Evolutionary conservation across 2,113 vertebrate genomes (phyloP), one percentile per base, ranked within the genome.

Genomic region (Sphaerodactylus townsendi): DNA sequence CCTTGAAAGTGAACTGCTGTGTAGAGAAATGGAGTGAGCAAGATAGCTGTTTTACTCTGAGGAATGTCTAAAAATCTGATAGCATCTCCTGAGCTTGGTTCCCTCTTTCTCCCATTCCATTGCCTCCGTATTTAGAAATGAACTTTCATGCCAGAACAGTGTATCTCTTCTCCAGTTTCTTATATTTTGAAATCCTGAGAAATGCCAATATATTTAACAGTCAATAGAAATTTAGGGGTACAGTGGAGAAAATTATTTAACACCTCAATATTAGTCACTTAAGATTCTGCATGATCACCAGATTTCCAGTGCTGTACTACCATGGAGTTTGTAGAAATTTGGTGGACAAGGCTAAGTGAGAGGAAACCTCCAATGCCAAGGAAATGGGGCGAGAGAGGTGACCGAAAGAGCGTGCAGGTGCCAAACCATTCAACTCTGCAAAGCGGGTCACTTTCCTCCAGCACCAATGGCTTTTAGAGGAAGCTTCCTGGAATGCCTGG

Each of bases 1-100:
- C 46, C 23, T 28, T 10, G 10, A 33, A 21, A 19, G 37, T 68
- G 62, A 80, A 28, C 59, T 62, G 44, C 62, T 44, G 59, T 81
- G 39, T 75, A 73, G 39, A 73, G 69, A 59, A 79, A 50, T n/a
- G 33, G 66, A 79, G 41, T 79, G 56, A 73, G 77, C 65, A 79
- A 73, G 65, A 62, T 25, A 50, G 14, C n/a, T n/a, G n/a, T n/a
- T n/a, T n/a, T n/a, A n/a, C n/a, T 15, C 48, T 50, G n/a, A n/a
- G n/a, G n/a, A n/a, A n/a, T 50, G 10, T 50, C 65, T 33, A 7
- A 11, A 13, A 33, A 13, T 9, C 68, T 69, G 19, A 3, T 69
- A 14, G 35, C 68, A 33, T 37, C 15, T 72, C 69, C 37, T 71
- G 37, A 44, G 23, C 25, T 72, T 25, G 2, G 39, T 15, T 10